phyloP scores from a whole-genome alignment of 2,113 vertebrate species.

The Platycercus adscitus region DNA sequence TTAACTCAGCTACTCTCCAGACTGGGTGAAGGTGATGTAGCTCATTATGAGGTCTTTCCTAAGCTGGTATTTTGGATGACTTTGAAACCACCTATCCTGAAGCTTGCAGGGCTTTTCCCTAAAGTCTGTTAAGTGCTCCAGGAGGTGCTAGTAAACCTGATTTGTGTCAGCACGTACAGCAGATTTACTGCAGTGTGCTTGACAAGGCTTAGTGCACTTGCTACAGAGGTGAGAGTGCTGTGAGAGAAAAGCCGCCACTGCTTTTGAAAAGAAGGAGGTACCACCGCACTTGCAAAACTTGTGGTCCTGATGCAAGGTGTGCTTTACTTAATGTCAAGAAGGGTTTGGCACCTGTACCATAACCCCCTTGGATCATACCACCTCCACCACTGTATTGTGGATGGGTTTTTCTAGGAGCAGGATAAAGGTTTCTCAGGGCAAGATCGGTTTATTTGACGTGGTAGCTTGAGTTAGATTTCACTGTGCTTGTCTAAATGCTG shows the following conservation, averaged over 20 bases:
- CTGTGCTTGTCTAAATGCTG: not conserved
- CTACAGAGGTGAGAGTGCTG: too few relatives aligned
- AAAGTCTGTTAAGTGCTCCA: not conserved
- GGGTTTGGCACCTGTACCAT: not conserved
- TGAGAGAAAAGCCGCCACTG: not conserved
- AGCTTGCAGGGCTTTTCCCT: not conserved
- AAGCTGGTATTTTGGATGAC: not conserved
- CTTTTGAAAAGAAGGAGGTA: not conserved
- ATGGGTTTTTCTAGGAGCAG: not conserved
- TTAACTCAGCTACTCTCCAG: not conserved
- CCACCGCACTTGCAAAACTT: rapidly evolving
- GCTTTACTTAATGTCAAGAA: not conserved
- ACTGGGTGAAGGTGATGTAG: not conserved
- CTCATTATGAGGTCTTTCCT: not conserved
- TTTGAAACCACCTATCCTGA: not conserved
- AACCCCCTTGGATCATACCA: not conserved
- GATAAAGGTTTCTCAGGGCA: not conserved
- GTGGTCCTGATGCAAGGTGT: not conserved
- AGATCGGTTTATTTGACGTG: not conserved
- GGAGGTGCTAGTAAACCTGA: not conserved
- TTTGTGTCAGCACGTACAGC: not conserved
- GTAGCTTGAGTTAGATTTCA: not conserved
- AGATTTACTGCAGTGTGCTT: not conserved
- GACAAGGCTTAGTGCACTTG: rapidly evolving
- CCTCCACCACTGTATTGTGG: not conserved